Base-by-base conservation (phyloP, 2,888 invertebrate genomes). In the Antheraea yamamai region DNA sequence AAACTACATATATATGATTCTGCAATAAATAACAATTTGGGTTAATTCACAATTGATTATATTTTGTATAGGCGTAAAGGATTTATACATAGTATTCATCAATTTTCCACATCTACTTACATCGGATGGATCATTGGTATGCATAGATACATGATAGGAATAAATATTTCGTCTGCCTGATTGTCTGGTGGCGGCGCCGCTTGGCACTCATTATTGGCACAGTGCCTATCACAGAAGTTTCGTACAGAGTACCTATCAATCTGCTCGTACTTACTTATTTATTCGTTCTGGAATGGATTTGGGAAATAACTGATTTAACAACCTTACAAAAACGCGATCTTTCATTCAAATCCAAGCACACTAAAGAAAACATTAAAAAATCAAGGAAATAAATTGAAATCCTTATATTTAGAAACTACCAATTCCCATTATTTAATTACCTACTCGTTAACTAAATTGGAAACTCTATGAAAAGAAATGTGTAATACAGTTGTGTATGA, bases 181-280 rank as follows among this genome's bases (percentile, higher is more conserved):
- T 64, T 16, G 64, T 64, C 64, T 26, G 64, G 64, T 26, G 14
- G 64, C 26, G 14, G 64, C 26, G 26, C 10, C 26, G 26, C 14
- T 64, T 64, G 64, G 64, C 64, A 64, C 26, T 64, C 14, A 64
- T 64, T 64, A 64, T 64, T 64, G 64, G 64, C 64, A 64, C 12
- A 16, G 12, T 64, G 64, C 64, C 64, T 64, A 26, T 64, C 23
- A 26, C 64, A 26, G 23, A 2, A 7, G 64, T 64, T 16, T 58
- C 20, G 8, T 58, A 64, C 26, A 12, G 64, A 12, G 26, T 14
- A 64, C 26, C 64, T 64, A 64, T 64, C 26, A 64, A 26, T 64
- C 16, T 64, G 23, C 12, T 10, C 4, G 18, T 64, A 64, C 64
- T 3, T 23, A 12, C 23, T 61, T 61, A 23, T 61, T 26, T 23